These are phyloP conservation scores for Hyphantria cunea DNA, from an alignment of 1,140 invertebrate genomes.

Conservation along the genomic window DNA sequence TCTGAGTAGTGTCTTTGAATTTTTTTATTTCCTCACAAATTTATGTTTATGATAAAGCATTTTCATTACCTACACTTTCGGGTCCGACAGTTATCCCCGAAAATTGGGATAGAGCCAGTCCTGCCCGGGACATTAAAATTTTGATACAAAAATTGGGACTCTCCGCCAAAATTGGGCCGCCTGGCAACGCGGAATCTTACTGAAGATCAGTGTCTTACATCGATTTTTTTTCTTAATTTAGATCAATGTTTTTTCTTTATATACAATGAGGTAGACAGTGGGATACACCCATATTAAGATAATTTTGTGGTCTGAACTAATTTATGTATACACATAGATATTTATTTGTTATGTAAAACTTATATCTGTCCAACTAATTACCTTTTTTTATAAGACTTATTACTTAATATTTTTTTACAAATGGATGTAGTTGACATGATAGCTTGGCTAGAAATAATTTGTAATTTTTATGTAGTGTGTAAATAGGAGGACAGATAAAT, in stretches of 20 bases:
- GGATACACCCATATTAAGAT: conserved; percentile 56
- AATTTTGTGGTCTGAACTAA: conserved; percentile 59
- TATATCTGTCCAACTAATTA: conserved; percentile 11
- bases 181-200: no score
- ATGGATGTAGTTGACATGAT: neutral
- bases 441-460: neutral
- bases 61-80: no score
- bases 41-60: no score
- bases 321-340: conserved; percentile 13
- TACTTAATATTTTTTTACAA: no score
- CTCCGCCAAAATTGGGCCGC: no score
- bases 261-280: conserved; percentile 78
- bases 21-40: no score
- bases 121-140: no score
- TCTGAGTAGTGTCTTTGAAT: no score
- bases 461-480: neutral
- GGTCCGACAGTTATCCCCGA: no score
- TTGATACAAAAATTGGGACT: no score
- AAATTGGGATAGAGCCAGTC: no score
- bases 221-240: conserved; percentile 62
- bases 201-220: conserved; percentile 34
- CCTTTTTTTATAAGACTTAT: neutral
- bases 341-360: conserved; percentile 22
- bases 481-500: conserved; percentile 10
- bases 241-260: conserved; percentile 69